A percentile compares a stretch with the other conserved stretches of the same genome.
phyloP scores from a whole-genome alignment of 2,113 vertebrate species.

The Psittacula cyanocephala region DNA sequence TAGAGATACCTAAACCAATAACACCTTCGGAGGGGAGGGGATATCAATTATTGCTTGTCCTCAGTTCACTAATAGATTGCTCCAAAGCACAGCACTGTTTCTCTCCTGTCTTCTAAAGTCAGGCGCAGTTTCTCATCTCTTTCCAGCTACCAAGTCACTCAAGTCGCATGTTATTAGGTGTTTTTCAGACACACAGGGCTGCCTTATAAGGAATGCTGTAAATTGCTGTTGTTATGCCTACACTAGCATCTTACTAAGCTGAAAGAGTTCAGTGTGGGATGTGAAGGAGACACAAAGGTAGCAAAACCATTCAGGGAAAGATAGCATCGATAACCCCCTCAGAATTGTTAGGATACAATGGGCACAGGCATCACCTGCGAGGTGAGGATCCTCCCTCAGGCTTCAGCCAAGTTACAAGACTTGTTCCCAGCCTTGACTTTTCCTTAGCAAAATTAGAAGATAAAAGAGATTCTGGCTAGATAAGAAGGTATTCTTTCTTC shows the following conservation, averaged over 20 bases:
- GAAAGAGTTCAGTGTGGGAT: not conserved
- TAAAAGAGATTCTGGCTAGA: not conserved
- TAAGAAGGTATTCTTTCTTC: not conserved
- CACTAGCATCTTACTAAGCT: not conserved
- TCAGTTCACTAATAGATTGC: not conserved
- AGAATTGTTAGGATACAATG: not conserved
- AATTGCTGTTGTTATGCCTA: not conserved
- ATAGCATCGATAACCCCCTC: not conserved
- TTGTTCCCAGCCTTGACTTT: not conserved
- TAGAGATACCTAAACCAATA: not conserved
- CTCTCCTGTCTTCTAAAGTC: not conserved
- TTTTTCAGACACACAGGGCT: rapidly evolving
- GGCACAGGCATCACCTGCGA: rapidly evolving
- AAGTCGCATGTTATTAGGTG: not conserved
- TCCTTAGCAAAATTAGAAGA: not conserved
- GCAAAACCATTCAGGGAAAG: not conserved
- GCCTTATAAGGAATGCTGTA: not conserved
- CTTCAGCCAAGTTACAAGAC: not conserved
- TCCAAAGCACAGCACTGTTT: not conserved
- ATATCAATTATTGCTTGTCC: not conserved
- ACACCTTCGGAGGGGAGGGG: not conserved
- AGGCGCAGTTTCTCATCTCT: not conserved
- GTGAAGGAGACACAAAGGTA: not conserved
- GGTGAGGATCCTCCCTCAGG: not conserved
- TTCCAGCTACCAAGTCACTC: not conserved